Base-by-base conservation (phyloP, 2,888 invertebrate species). In the Brachypterus glaber region DNA sequence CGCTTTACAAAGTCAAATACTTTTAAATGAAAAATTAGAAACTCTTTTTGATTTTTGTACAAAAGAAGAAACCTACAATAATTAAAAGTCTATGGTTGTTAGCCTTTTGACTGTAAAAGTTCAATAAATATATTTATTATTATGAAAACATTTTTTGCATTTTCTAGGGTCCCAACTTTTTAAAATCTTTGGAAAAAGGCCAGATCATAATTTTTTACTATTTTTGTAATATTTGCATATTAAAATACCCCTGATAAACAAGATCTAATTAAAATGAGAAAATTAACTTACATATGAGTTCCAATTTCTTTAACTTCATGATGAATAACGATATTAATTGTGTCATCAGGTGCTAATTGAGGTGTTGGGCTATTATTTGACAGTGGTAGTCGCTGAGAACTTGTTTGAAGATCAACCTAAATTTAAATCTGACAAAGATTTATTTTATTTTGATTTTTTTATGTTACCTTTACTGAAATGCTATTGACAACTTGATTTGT, bases 251-350 rank as follows among this genome's bases (percentile, higher is more conserved):
- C 18, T 12, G 3, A 33, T 26, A 35, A 36, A 18, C 4, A 42
- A 38, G 40, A 33, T 33, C 5, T 13, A 39, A 37, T 37, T 35
- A 34, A 26, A 7, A 16, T 14, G 9, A 14, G 15, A 24, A 11
- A 5, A n/a, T 21, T 33, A 11, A 58, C 75, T 65, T 69, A 89
- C 87, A 97, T 95, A 61, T 98, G 97, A 30, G 92, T 90, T 27
- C 97, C 97, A 50, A 93, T 82, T 70, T 98, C 97, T 67, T 96
- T 97, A n/a, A 98, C 95, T 75, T 98, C 97, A 69, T 98, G 95
- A 58, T 92, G 88, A 57, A 97, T 92, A 21, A 97, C 89, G 68
- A 93, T 86, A 68, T 95, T 92, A 11, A 95, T 74, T 8, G 90
- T 93, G 58, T 85, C 81, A 54, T 89, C 86, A 1, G 90, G 82